Base-by-base conservation (phyloP, 2,113 vertebrate species). In the Urocynchramus pylzowi region DNA sequence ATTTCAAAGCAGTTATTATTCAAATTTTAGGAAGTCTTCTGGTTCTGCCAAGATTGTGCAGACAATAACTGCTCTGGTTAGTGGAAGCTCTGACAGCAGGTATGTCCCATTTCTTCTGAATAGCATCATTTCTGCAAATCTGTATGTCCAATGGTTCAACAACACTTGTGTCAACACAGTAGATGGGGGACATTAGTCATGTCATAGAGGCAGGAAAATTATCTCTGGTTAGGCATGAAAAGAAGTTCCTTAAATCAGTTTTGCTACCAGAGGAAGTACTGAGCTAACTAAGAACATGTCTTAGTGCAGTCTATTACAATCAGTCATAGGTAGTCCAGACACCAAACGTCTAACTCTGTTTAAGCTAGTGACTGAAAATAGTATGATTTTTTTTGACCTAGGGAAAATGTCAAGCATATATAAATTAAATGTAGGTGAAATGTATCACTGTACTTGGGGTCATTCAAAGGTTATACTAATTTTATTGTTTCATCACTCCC, bases 381-480 rank as follows among this genome's bases (percentile, higher is more conserved):
- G 16, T 24, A 35, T 57, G 28, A 60, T 22, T 82, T 63, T 30
- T 47, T 71, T 14, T 53, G 85, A 28, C 37, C 13, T 60, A 57
- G 24, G 50, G 65, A 91, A 95, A 94, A 88, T 73, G 54, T 69
- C 45, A 82, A 78, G 30, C n/a, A 59, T 63, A 24, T 60, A 54
- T 57, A 31, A 39, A 95, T 79, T 74, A 97, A 94, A 81, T 64
- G 19, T 30, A 92, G 47, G 37, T 80, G 47, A 95, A 93, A 84
- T 1, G 0, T 75, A 76, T 68, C n/a, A 35, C 33, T 83, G 20
- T 90, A 68, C 52, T 77, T 42, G 13, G 9, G 28, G 56, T 92
- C 33, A 69, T 65, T 84, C 31, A 84, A 89, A 87, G 52, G 33
- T 90, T 89, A 11, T 68, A 39, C 4, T 93, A 67, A 86, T 86